Base-by-base conservation (phyloP, 2,888 invertebrate genomes). In the Amiota communis region DNA sequence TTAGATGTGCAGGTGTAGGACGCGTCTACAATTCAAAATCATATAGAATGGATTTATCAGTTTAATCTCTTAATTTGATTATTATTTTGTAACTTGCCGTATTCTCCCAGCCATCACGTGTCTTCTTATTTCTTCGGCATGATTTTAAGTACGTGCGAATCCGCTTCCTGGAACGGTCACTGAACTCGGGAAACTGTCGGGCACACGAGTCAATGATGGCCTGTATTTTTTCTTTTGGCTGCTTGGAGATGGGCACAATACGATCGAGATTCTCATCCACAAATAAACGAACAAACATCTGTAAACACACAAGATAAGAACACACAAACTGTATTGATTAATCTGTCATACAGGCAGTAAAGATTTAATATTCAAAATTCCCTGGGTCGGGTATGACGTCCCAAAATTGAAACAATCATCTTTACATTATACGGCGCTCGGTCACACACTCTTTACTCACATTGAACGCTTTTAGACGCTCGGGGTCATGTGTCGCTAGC, bases 251-350 rank as follows among this genome's bases (percentile, higher is more conserved):
- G 74, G 98, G 98, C 74, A 98, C 97, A 92, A 97, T 97, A 87
- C 98, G 93, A 90, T 98, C 98, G 82, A 98, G 92, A 89, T 98
- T 98, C 91, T 98, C 98, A 89, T 98, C 98, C 76, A 98, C 98
- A 91, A 98, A 98, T 75, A 98, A 92, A 59, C 98, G 94, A 76
- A 98, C 98, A 90, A 98, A 98, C 98, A 98, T 98, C 98, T 98
- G 92, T 69, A 91, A 81, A 76, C 1, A 76, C 1, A 9, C 13
- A 47, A 64, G 51, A 51, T 12, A 23, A 23, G 8, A 68, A n/a
- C 12, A 8, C 63, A 12, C 12, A 63, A 36, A 13, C 46, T 46
- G 23, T 23, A 63, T 13, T 63, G 36, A 36, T 36, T 36, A 36
- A 36, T 36, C 36, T 36, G 6, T 36, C 36, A 36, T 36, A 36